Evolutionary conservation across 2,113 vertebrate species (phyloP).

Genomic region (Nanger granti): DNA sequence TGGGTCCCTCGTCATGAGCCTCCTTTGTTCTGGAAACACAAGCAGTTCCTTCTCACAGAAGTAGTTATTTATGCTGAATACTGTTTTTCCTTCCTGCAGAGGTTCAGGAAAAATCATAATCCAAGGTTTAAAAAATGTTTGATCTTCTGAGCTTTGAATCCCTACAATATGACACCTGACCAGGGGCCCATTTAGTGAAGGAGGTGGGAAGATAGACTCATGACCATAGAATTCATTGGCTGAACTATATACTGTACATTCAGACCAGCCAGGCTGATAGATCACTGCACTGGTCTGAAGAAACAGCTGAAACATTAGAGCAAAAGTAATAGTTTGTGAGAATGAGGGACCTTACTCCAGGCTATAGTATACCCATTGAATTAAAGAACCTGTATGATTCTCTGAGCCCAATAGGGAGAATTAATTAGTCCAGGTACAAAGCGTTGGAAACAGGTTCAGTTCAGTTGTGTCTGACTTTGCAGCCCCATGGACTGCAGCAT

Average conservation of each 20-base stretch:
- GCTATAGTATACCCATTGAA: neutral
- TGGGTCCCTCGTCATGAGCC: fast-evolving
- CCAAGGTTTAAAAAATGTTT: neutral
- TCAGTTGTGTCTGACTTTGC: neutral
- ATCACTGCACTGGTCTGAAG: neutral
- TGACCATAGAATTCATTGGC: neutral
- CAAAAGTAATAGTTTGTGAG: neutral
- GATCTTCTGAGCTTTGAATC: neutral
- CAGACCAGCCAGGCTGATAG: neutral
- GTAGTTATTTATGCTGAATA: neutral
- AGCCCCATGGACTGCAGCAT: neutral
- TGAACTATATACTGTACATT: neutral
- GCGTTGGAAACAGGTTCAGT: neutral
- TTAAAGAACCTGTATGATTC: neutral
- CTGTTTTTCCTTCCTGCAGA: neutral
- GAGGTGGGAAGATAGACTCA: neutral
- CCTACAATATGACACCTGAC: neutral
- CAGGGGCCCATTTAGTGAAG: neutral
- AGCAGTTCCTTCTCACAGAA: neutral
- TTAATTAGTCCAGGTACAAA: neutral
- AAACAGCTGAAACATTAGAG: neutral
- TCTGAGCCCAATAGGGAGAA: neutral
- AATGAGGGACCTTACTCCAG: neutral
- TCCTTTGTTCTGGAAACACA: neutral
- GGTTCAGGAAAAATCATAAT: neutral